Evolutionary conservation across 2,113 vertebrate species (phyloP).

Genomic region (Microtus ochrogaster): DNA sequence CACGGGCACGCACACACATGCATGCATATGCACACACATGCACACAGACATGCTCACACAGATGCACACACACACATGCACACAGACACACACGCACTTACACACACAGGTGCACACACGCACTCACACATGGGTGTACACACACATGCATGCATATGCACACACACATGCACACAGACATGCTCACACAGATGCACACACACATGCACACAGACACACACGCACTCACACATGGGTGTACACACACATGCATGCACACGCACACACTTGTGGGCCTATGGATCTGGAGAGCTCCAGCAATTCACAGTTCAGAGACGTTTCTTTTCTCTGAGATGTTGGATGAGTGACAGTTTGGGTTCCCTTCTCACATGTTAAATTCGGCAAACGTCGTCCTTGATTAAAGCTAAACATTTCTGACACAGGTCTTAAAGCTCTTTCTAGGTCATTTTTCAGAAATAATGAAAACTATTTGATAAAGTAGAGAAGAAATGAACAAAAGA

Average conservation of each 20-base stretch:
- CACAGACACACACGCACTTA: neutral
- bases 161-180: too few relatives aligned
- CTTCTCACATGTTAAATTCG: neutral
- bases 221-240: too few relatives aligned
- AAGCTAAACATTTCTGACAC: constrained; percentile 5
- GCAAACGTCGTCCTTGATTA: constrained; percentile 59
- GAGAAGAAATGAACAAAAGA: constrained; percentile 5
- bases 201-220: too few relatives aligned
- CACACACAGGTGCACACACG: too few relatives aligned
- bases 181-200: too few relatives aligned
- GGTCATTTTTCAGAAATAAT: constrained; percentile 20
- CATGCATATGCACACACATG: neutral
- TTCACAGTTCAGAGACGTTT: neutral
- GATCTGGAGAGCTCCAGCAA: neutral
- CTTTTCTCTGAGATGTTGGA: neutral
- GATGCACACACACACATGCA: too few relatives aligned
- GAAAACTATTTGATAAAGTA: neutral
- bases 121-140: too few relatives aligned
- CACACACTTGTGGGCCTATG: neutral
- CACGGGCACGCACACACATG: neutral
- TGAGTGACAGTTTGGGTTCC: neutral
- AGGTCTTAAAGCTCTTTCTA: neutral
- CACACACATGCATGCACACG: too few relatives aligned
- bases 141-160: neutral
- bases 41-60: too few relatives aligned